Percentiles rank a stretch among this genome's conserved stretches.
phyloP scores from a whole-genome alignment of 2,888 invertebrate species.

The Orthosia gothica region DNA sequence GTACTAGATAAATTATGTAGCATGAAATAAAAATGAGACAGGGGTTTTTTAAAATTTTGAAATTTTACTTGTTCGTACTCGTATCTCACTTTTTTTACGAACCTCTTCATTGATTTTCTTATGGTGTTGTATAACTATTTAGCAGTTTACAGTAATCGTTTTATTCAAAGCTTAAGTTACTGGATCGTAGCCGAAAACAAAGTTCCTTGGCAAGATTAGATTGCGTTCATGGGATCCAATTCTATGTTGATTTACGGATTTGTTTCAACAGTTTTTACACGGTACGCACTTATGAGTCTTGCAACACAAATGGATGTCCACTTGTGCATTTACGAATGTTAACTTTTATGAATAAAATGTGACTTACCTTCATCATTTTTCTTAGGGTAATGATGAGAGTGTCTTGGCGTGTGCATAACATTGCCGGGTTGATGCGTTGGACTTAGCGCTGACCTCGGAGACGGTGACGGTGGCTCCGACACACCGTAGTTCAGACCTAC shows the following conservation, averaged over 20 bases:
- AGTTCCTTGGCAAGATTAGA: neutral
- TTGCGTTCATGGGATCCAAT: neutral
- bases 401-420: constrained; percentile 88
- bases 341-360: neutral
- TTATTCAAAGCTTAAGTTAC: neutral
- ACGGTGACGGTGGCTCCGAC: constrained; percentile 90
- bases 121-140: neutral
- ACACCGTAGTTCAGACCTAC: constrained; percentile 89
- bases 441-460: constrained; percentile 88
- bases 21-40: too few species aligned
- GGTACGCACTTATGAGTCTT: neutral
- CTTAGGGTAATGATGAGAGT: constrained; percentile 93
- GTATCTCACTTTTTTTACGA: neutral
- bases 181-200: neutral
- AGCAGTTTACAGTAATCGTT: neutral
- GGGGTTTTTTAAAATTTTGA: too few species aligned
- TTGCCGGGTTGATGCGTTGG: constrained; percentile 88
- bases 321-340: neutral
- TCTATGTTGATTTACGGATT: neutral
- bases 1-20: too few species aligned
- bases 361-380: constrained; percentile 93
- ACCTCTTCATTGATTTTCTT: neutral
- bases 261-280: neutral
- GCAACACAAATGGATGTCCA: neutral
- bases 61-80: too few species aligned